Evolutionary conservation across 2,888 invertebrate species (phyloP).

Genomic region (Lasioglossum morio): DNA sequence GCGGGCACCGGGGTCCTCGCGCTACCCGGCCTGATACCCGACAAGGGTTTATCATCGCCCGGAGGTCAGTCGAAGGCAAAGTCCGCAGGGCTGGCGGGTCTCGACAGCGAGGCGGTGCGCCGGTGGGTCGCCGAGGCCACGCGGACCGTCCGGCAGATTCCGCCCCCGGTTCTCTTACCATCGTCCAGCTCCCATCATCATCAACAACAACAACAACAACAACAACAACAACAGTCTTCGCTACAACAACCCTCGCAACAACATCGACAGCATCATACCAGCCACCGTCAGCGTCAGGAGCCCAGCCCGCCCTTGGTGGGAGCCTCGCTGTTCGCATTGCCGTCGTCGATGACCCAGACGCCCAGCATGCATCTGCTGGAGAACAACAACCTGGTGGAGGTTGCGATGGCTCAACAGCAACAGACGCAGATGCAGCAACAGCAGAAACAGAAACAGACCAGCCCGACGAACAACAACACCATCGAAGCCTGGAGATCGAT

Average conservation of each 20-base stretch:
- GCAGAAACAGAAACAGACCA: constrained; percentile 82
- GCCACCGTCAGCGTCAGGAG: constrained; percentile 71
- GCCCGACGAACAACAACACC: constrained; percentile 86
- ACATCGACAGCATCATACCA: constrained; percentile 68
- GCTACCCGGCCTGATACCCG: constrained; percentile 82
- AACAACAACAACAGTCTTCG: constrained; percentile 67
- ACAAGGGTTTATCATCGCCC: constrained; percentile 81
- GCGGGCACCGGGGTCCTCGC: constrained; percentile 83
- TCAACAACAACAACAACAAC: constrained; percentile 68
- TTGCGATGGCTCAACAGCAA: constrained; percentile 79
- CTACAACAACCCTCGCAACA: constrained; percentile 16
- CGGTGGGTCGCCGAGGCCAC: constrained; percentile 87
- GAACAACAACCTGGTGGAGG: constrained; percentile 81
- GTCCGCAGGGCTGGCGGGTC: constrained; percentile 87
- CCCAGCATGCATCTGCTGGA: constrained; percentile 84
- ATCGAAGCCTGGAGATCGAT: constrained; percentile 85
- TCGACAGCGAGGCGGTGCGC: constrained; percentile 87
- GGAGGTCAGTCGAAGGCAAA: constrained; percentile 77
- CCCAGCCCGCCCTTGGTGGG: constrained; percentile 72
- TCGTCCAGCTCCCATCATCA: constrained; percentile 74
- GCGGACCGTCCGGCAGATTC: constrained; percentile 85
- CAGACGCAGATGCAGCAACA: constrained; percentile 72
- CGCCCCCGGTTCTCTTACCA: constrained; percentile 77
- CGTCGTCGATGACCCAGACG: constrained; percentile 82
- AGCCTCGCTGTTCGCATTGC: constrained; percentile 73